Evolutionary conservation across 2,888 invertebrate genomes (phyloP).

Genomic region (Mimumesa dahlbomi): DNA sequence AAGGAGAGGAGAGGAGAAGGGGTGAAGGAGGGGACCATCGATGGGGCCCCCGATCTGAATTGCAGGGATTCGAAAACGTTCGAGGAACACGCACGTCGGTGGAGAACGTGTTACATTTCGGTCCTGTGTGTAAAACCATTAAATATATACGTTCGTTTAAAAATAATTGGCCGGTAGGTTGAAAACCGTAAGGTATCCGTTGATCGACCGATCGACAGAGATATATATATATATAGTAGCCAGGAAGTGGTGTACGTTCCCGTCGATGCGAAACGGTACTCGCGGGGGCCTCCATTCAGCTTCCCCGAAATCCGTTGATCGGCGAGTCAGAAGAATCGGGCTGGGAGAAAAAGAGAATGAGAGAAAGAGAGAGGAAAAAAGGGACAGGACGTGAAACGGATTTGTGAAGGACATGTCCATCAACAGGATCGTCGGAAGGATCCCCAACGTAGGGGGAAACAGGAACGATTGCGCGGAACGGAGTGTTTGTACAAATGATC

Average conservation of each 20-base stretch:
- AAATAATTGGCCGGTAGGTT: constrained; percentile 68
- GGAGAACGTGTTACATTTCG: constrained; percentile 48
- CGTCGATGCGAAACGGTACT: constrained; percentile 28
- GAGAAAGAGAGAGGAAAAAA: too few relatives aligned
- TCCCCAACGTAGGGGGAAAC: neutral
- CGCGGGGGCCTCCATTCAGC: constrained; percentile 15
- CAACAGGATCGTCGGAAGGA: too few relatives aligned
- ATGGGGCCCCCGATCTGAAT: too few relatives aligned
- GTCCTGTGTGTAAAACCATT: constrained; percentile 40
- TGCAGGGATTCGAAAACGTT: constrained; percentile 42
- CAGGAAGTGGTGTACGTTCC: constrained; percentile 35
- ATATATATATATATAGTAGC: constrained; percentile 37
- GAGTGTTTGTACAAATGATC: constrained; percentile 30
- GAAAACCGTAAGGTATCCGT: constrained; percentile 18
- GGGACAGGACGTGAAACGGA: too few relatives aligned
- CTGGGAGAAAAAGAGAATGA: constrained; percentile 8
- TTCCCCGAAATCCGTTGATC: constrained; percentile 66
- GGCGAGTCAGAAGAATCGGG: constrained; percentile 7
- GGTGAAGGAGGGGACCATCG: constrained; percentile 3
- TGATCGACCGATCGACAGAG: constrained; percentile 39
- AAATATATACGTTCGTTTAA: constrained; percentile 63
- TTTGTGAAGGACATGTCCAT: too few relatives aligned
- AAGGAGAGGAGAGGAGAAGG: neutral
- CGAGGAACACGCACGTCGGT: constrained; percentile 38
- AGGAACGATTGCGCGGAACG: constrained; percentile 23